Evolutionary conservation across 2,113 vertebrate genomes (phyloP).

Genomic region (Ornithorhynchus anatinus): DNA sequence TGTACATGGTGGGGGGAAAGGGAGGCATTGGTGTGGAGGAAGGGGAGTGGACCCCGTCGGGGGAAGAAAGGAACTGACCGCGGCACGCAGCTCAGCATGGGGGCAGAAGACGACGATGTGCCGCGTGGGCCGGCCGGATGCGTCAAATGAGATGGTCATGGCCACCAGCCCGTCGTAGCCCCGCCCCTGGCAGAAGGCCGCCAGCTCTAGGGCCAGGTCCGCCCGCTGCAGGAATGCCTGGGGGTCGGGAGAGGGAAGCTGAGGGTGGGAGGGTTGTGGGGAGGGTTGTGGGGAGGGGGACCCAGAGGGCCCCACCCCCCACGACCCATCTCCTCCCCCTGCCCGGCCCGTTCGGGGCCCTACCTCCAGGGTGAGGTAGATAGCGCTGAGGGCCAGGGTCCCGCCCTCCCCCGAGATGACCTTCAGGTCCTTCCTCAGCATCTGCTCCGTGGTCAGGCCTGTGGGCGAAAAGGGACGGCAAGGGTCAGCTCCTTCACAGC

Average conservation of each 20-base stretch:
- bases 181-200: constrained; percentile 74
- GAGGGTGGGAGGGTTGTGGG: not conserved
- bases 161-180: constrained; percentile 75
- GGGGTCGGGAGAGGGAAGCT: not conserved
- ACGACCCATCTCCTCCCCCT: not conserved
- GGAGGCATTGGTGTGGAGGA: too few relatives aligned
- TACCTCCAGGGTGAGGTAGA: constrained; percentile 87
- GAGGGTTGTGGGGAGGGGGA: not conserved
- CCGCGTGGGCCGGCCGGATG: constrained; percentile 76
- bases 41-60: too few relatives aligned
- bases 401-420: constrained; percentile 59
- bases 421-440: constrained; percentile 94
- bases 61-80: constrained; percentile 61
- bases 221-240: constrained; percentile 80
- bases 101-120: constrained; percentile 84
- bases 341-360: not conserved
- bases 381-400: constrained; percentile 73
- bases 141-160: constrained; percentile 83
- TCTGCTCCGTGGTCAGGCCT: constrained; percentile 89
- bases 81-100: constrained; percentile 54
- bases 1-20: too few relatives aligned
- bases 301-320: not conserved
- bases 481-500: too few relatives aligned
- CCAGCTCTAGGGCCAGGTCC: constrained; percentile 75
- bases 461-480: not conserved